Evolutionary conservation across 2,797 vertebrate genomes (phyloP), one percentile per base, ranked within the genome.

Genomic region (Sphaeramia orbicularis): DNA sequence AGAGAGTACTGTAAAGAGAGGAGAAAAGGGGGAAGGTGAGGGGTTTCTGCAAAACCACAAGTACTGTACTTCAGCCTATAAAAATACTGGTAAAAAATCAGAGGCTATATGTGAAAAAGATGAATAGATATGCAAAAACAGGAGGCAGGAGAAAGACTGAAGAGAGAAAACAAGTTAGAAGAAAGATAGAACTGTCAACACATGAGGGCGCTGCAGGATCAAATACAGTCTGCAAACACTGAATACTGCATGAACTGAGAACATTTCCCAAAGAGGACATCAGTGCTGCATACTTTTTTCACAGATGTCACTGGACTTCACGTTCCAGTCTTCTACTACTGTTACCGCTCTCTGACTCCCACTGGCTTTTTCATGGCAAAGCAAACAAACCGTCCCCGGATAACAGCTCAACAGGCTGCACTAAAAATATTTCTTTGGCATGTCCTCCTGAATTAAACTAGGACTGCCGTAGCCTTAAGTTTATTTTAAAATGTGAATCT

Each of bases 1-100:
- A 99, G 40, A 99, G 94, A 4, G 95, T 98, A 81, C 98, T 99
- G 83, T 24, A 60, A 4, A 53, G 61, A 90, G 4, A 50, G 58
- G n/a, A 45, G 6, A 15, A 12, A 7, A 57, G 3, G 6, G 3
- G 3, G 12, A 3, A 27, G 7, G 18, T 48, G 21, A 42, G 7
- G 11, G 18, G 30, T 32, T 32, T 32, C 30, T 32, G 7, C 7
- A 7, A 32, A 32, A 32, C 6, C 30, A 32, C 2, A 32, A 32
- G 30, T 7, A 32, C 1, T 32, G 30, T 32, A 32, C 30, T 32
- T 32, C 7, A 32, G 30, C 30, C 30, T 7, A 32, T 24, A 24
- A 24, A 24, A 2, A 24, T 24, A 24, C 21, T 24, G 21, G 21
- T 24, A 7, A 32, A 32, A 32, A 32, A 6, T 32, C 30, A 32